Evolutionary conservation across 1,140 invertebrate genomes (phyloP).

Genomic region (Saccostrea echinata): DNA sequence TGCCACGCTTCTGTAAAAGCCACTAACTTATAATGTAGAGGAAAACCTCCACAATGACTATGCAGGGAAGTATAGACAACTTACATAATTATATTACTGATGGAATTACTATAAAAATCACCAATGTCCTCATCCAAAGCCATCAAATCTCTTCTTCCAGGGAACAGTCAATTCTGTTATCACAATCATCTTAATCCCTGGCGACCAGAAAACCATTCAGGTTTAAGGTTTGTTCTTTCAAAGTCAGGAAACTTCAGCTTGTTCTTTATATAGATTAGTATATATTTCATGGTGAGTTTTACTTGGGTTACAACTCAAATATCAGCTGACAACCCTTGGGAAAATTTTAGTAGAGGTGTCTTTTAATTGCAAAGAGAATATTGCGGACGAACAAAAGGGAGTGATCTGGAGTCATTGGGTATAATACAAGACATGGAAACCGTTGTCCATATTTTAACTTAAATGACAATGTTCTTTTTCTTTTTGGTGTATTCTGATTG

Average conservation of each 20-base stretch:
- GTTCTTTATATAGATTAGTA: background rate
- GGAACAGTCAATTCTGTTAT: slow-evolving; percentile 45
- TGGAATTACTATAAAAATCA: background rate
- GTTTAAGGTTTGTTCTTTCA: background rate
- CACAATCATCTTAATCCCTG: background rate
- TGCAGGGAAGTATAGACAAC: slow-evolving; percentile 46
- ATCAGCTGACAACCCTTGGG: no score
- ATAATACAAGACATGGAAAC: no score
- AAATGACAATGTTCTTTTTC: no score
- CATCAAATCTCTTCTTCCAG: slow-evolving; percentile 42
- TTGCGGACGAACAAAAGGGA: no score
- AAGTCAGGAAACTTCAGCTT: background rate
- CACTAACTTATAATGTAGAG: slow-evolving; percentile 40
- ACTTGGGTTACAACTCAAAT: no score
- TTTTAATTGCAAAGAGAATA: no score
- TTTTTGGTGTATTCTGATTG: no score
- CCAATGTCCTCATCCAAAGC: slow-evolving; percentile 26
- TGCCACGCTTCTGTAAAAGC: background rate
- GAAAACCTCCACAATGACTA: slow-evolving; percentile 29
- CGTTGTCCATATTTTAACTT: no score
- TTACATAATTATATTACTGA: background rate
- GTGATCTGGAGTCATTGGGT: no score
- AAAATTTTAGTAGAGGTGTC: no score
- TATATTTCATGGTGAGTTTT: no score
- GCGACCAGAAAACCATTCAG: slow-evolving; percentile 19